A percentile compares a stretch with the other conserved stretches of the same genome.
These are phyloP conservation scores for Drosophila acutilabella DNA, from an alignment of 2,888 invertebrate genomes.

Conservation along the genomic window DNA sequence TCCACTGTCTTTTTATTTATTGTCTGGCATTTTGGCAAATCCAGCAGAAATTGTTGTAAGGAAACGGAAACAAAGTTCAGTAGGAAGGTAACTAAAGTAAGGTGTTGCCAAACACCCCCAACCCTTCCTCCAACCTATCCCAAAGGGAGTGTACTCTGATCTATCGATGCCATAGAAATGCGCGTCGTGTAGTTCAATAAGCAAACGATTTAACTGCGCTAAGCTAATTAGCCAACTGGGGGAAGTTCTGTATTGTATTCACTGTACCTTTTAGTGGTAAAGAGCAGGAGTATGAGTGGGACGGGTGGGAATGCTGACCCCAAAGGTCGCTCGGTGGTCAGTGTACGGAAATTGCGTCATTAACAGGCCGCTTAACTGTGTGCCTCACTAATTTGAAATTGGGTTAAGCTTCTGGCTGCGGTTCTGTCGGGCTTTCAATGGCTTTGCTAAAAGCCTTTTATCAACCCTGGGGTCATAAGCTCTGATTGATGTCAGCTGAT, in stretches of 20 bases:
- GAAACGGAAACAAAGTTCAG: constrained; percentile 3
- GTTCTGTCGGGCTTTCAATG: constrained; percentile 45
- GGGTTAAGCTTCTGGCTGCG: constrained; percentile 51
- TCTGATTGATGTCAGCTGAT: constrained; percentile 37
- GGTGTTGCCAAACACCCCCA: background rate
- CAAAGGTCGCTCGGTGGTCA: constrained; percentile 63
- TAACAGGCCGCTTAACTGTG: constrained; percentile 70
- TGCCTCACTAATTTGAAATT: constrained; percentile 26
- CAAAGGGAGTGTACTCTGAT: constrained; percentile 14
- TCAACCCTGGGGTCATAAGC: constrained; percentile 45
- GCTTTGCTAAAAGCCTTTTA: constrained; percentile 47
- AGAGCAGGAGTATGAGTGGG: no score
- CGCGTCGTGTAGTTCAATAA: constrained; percentile 54
- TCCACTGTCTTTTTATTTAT: constrained; percentile 57
- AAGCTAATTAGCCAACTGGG: constrained; percentile 73
- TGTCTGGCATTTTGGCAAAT: constrained; percentile 65
- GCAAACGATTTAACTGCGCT: constrained; percentile 69
- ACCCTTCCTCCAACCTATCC: background rate
- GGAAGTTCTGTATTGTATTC: constrained; percentile 33
- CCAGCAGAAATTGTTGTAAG: constrained; percentile 9
- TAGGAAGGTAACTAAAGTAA: constrained; percentile 21
- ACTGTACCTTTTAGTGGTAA: background rate
- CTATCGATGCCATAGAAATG: constrained; percentile 72
- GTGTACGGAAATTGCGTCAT: constrained; percentile 77
- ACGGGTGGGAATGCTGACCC: constrained; percentile 42